Evolutionary conservation across 2,888 invertebrate species (phyloP).

Genomic region (Orthonychiurus folsomi): DNA sequence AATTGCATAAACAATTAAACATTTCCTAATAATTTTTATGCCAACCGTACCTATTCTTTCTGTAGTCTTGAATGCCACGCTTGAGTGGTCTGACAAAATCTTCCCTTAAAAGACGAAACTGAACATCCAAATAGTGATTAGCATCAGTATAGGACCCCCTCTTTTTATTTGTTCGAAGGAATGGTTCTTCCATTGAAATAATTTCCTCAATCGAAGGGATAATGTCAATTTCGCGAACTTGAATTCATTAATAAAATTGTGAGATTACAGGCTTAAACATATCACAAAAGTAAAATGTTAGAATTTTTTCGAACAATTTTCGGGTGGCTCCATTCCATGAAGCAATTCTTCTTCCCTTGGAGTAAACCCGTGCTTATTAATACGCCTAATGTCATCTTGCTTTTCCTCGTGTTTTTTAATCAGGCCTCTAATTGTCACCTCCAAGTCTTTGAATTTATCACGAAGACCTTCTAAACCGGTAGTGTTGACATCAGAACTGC

Average conservation of each 20-base stretch:
- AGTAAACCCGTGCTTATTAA: conserved; percentile 18
- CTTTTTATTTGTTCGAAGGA: conserved; percentile 53
- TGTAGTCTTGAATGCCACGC: conserved; percentile 54
- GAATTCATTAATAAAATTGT: too few relatives aligned
- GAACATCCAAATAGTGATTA: conserved; percentile 68
- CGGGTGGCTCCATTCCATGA: conserved; percentile 24
- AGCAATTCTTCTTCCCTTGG: conserved; percentile 22
- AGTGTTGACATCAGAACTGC: conserved; percentile 7
- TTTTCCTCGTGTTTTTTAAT: conserved; percentile 3
- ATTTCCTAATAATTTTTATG: not conserved
- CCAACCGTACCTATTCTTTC: conserved; percentile 45
- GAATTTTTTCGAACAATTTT: too few relatives aligned
- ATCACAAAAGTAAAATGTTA: too few relatives aligned
- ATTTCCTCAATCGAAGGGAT: conserved; percentile 28
- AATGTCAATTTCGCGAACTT: conserved; percentile 26
- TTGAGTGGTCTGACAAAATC: conserved; percentile 68
- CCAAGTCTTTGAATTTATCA: conserved; percentile 4
- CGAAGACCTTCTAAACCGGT: not conserved
- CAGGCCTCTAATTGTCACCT: not conserved
- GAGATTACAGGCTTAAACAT: too few relatives aligned
- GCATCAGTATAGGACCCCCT: conserved; percentile 56
- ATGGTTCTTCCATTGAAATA: conserved; percentile 42
- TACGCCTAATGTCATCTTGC: not conserved
- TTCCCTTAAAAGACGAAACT: conserved; percentile 66
- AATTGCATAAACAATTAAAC: not conserved